Evolutionary conservation across 2,113 vertebrate species (phyloP), one percentile per base, ranked within the genome.

Genomic region (Tetrax tetrax): DNA sequence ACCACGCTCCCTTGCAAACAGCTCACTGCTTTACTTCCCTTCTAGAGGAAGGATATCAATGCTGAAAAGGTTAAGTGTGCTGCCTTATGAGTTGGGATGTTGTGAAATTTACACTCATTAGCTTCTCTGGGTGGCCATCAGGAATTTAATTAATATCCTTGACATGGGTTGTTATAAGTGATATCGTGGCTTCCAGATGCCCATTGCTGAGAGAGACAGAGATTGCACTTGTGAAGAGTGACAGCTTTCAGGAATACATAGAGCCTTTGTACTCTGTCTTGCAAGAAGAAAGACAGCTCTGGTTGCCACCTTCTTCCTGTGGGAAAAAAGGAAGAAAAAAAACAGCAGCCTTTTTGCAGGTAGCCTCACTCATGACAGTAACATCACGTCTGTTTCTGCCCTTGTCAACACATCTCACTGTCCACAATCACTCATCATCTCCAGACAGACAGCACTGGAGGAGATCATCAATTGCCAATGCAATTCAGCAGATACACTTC

Each of bases 401-500:
- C 98, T 99, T 99, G 99, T 99, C 98, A 98, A 98, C 98, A 97
- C 96, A 94, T 97, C 98, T 98, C 98, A 98, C 97, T 98, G 97
- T 99, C 98, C 98, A 98, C 98, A 98, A 99, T 99, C 98, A 98
- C 98, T 99, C 99, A 99, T 98, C 98, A 98, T 98, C 98, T 98
- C 98, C 97, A 98, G 98, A 98, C 98, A 98, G 98, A 98, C 98
- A 98, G 98, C 98, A 98, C 98, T 98, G 98, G 98, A 98, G 98
- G 98, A 99, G 98, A 98, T 98, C 99, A 98, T 99, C 99, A 99
- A 98, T 99, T 98, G 98, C 98, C 98, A 98, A 98, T 99, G 99
- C 98, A 99, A 99, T 99, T 99, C 99, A 98, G 99, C 99, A 99
- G 99, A 99, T 99, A 99, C 99, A 99, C 99, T 99, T 99, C 99